These are phyloP conservation scores for Drosophila cracens DNA, from an alignment of 2,888 invertebrate genomes.

Conservation along the genomic window DNA sequence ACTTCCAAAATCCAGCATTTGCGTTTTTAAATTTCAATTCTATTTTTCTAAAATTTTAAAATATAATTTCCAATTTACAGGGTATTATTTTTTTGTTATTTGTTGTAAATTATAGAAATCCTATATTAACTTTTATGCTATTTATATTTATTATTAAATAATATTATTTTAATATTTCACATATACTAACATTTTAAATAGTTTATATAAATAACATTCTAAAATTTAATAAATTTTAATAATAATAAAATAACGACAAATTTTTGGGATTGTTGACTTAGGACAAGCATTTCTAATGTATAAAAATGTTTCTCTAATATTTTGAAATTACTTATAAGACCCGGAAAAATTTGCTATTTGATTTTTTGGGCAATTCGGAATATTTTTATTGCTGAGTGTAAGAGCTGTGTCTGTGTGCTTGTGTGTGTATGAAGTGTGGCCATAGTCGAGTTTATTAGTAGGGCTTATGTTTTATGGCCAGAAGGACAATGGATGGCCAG, in stretches of 20 bases:
- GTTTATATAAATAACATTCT: too few species aligned
- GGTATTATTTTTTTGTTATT: background rate
- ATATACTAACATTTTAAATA: background rate
- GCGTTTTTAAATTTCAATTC: background rate
- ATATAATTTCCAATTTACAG: background rate
- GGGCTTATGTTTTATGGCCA: slow-evolving; percentile 78
- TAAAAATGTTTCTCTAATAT: background rate
- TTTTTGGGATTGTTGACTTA: background rate
- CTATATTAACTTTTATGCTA: background rate
- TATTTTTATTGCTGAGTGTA: background rate
- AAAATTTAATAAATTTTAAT: background rate
- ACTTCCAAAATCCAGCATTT: background rate
- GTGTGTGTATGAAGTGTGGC: slow-evolving; percentile 56
- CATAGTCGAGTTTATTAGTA: slow-evolving; percentile 75
- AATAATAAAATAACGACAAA: background rate
- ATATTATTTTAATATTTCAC: background rate
- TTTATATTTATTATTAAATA: background rate
- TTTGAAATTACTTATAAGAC: background rate
- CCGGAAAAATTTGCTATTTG: background rate
- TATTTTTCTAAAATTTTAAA: background rate
- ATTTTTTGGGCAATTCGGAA: background rate
- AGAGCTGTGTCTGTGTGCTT: slow-evolving; percentile 20
- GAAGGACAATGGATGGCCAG: slow-evolving; percentile 78
- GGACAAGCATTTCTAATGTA: background rate
- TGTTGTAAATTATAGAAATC: background rate